phyloP scores from a whole-genome alignment of 2,113 vertebrate genomes.

The Oceanodroma tethys region DNA sequence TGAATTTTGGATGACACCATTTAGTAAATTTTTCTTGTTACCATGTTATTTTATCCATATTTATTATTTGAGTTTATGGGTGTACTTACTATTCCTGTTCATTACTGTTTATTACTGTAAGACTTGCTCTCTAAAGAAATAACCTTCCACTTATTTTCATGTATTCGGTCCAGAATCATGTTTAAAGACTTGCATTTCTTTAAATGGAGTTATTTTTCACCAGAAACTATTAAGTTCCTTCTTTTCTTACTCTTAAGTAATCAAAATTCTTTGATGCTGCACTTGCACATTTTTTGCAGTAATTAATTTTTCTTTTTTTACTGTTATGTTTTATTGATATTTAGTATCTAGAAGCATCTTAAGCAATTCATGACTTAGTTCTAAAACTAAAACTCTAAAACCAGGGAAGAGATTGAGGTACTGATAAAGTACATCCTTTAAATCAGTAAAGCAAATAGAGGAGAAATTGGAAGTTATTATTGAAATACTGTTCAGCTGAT shows the following conservation, averaged over 20 bases:
- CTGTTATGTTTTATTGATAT: not conserved
- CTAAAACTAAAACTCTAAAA: not conserved
- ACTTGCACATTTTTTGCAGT: not conserved
- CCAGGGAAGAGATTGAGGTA: not conserved
- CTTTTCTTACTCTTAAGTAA: not conserved
- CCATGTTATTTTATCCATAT: not conserved
- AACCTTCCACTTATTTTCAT: not conserved
- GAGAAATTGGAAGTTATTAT: not conserved
- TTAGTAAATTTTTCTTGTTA: not conserved
- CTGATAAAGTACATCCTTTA: not conserved
- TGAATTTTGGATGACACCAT: not conserved
- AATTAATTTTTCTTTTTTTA: not conserved
- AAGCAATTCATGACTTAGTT: not conserved
- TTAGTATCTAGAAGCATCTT: not conserved
- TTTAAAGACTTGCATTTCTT: not conserved
- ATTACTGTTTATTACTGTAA: not conserved
- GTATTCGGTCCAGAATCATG: not conserved
- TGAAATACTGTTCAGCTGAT: not conserved
- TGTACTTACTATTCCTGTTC: not conserved
- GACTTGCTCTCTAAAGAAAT: not conserved
- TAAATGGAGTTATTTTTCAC: not conserved
- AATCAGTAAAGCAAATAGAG: not conserved
- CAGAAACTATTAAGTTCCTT: not conserved
- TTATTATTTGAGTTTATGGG: not conserved
- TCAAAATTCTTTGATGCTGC: not conserved